Base-by-base conservation (phyloP, 2,113 vertebrate species). In the Fregata magnificens region DNA sequence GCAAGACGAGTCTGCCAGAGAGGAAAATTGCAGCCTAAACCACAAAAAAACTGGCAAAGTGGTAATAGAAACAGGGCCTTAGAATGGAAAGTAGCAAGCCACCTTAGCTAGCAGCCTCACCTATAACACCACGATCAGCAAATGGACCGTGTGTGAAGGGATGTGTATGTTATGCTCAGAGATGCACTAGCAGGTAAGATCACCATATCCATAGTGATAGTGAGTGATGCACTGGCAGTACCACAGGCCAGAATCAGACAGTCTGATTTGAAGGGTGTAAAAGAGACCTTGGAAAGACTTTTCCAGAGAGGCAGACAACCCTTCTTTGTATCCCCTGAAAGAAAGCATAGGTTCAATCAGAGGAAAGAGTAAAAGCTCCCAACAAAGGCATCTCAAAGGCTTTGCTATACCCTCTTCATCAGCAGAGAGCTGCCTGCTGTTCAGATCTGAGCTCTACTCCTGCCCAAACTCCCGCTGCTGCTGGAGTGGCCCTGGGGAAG, bases 111-210 rank as follows among this genome's bases (percentile, higher is more conserved):
- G 31, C 10, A 31, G 47, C 36, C 63, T 82, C 47, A 62, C 34
- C 86, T 62, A 2, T 8, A 56, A 28, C 24, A 56, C 11, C 17
- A 49, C 2, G 3, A 34, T 9, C 32, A 78, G 59, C 25, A 59
- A 77, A 63, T 0, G 17, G 34, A 59, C 45, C 1, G 0, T 32
- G 4, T 17, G 24, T 19, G 36, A 82, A 38, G 10, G 13, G 16
- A 56, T 42, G 32, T 26, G 6, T 8, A 11, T 5, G 16, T 34
- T 62, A 32, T 9, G 42, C 71, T 56, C 52, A 58, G 34, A n/a
- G 38, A 73, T 3, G 7, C 28, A 56, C 28, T 1, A 42, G 42
- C 61, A 82, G 70, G 5, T 19, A 42, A 47, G 16, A 67, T 16
- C 6, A 2, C 34, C 2, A 5, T 29, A 74, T 38, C 55, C 53